phyloP scores from a whole-genome alignment of 2,888 invertebrate species.

The Ochropacha duplaris region DNA sequence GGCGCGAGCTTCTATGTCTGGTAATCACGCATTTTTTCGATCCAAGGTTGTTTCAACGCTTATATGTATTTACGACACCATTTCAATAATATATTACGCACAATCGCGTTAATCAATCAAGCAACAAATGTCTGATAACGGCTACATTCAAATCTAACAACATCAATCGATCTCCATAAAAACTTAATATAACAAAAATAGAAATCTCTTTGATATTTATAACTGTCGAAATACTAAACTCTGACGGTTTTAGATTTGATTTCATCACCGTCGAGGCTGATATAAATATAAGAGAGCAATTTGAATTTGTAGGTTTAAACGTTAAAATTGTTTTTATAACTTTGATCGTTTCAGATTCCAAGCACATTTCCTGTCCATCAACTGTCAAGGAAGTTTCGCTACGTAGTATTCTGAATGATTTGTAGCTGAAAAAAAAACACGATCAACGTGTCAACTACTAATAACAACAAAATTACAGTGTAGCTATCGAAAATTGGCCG shows the following conservation, averaged over 20 bases:
- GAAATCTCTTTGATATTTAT: constrained; percentile 5
- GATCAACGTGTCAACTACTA: not conserved
- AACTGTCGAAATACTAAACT: not conserved
- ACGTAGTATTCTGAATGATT: not conserved
- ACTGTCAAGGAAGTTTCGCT: not conserved
- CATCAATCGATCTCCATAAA: not conserved
- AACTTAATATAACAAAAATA: not conserved
- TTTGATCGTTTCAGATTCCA: not conserved
- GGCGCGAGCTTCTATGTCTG: not conserved
- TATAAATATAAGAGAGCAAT: no score
- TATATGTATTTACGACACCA: not conserved
- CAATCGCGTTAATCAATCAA: not conserved
- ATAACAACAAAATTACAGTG: not conserved
- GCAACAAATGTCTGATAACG: not conserved
- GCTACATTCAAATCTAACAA: not conserved
- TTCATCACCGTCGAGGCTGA: not conserved
- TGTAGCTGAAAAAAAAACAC: not conserved
- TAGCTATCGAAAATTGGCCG: constrained; percentile 21
- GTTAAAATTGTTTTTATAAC: not conserved
- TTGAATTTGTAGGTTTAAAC: not conserved
- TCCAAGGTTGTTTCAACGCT: not conserved
- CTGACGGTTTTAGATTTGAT: not conserved
- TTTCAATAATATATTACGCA: not conserved
- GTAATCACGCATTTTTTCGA: not conserved
- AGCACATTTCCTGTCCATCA: not conserved